phyloP scores from a whole-genome alignment of 2,113 vertebrate species.

The Heloderma charlesbogerti region DNA sequence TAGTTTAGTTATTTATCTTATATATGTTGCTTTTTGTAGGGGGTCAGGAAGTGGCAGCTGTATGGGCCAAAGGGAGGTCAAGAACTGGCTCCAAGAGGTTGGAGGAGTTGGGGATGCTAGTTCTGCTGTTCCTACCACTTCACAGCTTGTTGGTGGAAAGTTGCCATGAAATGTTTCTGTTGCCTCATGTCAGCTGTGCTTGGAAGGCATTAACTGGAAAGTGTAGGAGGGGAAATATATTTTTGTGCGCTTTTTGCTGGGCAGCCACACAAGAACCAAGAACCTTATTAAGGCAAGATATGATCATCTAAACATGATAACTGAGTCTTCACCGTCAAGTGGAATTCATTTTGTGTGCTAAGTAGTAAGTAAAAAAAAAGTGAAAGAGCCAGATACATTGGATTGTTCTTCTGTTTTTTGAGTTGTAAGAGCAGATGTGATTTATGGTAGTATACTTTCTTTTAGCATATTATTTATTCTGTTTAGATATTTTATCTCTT shows the following conservation, averaged over 20 bases:
- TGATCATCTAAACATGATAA: no score
- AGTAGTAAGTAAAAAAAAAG: no score
- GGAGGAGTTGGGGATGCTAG: neutral
- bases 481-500: no score
- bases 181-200: neutral
- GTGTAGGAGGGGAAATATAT: neutral
- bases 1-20: neutral
- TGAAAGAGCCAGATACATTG: no score
- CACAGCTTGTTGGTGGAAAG: neutral
- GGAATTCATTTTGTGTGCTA: no score
- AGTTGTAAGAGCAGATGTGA: no score
- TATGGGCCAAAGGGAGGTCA: neutral
- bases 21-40: neutral
- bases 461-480: no score
- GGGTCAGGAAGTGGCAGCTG: neutral
- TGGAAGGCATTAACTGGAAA: neutral
- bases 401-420: no score
- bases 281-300: no score
- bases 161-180: neutral
- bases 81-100: neutral
- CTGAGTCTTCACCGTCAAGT: no score
- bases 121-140: neutral
- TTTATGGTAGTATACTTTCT: no score
- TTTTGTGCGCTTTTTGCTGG: neutral
- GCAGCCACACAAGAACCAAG: neutral